A percentile compares a stretch with the other conserved stretches of the same genome.
phyloP scores from a whole-genome alignment of 2,797 vertebrate genomes.

The Rhodeus uyekii region DNA sequence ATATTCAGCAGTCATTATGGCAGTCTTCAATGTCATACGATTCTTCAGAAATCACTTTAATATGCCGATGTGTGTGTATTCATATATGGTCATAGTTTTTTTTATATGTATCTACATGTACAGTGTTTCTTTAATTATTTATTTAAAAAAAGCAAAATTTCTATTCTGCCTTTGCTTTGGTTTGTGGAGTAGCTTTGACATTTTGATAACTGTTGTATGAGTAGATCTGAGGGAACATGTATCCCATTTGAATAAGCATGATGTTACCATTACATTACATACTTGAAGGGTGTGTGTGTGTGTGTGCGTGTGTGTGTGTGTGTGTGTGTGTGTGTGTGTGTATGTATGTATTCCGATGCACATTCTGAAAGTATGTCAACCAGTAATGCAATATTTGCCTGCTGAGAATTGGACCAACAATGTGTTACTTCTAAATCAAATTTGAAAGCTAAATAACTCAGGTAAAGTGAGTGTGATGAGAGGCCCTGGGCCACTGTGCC shows the following conservation, averaged over 20 bases:
- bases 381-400: slow-evolving; percentile 34
- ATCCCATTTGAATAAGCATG: not conserved
- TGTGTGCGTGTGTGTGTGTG: not conserved
- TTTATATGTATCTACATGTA: too few species aligned
- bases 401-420: slow-evolving; percentile 45
- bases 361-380: slow-evolving; percentile 5
- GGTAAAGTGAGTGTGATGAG: slow-evolving; percentile 2
- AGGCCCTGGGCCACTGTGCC: not conserved
- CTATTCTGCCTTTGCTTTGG: too few species aligned
- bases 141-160: too few species aligned
- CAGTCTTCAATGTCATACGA: too few species aligned
- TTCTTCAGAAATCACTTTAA: too few species aligned
- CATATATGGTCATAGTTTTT: too few species aligned
- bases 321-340: not conserved
- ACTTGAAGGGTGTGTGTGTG: not conserved
- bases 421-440: slow-evolving; percentile 53
- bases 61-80: not conserved
- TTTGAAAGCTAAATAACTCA: slow-evolving; percentile 36
- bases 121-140: too few species aligned
- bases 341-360: not conserved
- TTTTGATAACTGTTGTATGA: not conserved
- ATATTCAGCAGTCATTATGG: too few species aligned
- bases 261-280: not conserved
- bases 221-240: not conserved
- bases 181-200: not conserved